phyloP scores from a whole-genome alignment of 2,113 vertebrate genomes.

The Zootoca vivipara region DNA sequence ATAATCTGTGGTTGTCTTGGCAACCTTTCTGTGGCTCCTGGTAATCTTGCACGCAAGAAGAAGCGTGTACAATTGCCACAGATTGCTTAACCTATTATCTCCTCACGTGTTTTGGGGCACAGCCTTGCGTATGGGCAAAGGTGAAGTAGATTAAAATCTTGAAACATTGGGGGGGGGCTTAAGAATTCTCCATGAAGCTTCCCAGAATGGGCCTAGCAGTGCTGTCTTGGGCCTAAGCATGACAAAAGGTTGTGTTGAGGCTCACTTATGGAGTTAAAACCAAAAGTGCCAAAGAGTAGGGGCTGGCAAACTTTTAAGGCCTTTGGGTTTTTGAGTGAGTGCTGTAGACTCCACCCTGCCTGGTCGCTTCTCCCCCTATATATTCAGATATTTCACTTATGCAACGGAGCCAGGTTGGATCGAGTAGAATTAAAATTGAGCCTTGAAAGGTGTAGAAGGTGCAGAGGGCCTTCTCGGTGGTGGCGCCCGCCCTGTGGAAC shows the following conservation, averaged over 20 bases:
- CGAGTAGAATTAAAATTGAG: no score
- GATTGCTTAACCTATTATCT: conserved; percentile 3
- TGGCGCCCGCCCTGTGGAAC: no score
- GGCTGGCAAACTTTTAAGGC: no score
- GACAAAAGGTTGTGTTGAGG: neutral
- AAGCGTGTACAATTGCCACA: neutral
- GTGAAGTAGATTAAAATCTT: neutral
- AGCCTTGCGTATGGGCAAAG: neutral
- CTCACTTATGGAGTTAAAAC: neutral
- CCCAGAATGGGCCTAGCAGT: neutral
- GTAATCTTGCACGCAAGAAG: conserved; percentile 47
- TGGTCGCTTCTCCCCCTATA: no score
- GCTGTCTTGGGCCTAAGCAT: neutral
- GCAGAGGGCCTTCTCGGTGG: no score
- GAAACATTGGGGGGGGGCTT: neutral
- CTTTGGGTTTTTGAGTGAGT: no score
- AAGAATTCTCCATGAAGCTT: neutral
- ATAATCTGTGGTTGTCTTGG: conserved; percentile 26
- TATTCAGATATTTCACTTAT: no score
- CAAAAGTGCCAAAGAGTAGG: neutral
- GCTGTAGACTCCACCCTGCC: no score
- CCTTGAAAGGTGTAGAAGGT: no score
- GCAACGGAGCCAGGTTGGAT: no score
- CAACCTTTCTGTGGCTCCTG: neutral
- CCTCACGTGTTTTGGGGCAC: neutral